Evolutionary conservation across 2,888 invertebrate genomes (phyloP), one percentile per base, ranked within the genome.

Genomic region (Tricholauxania praeusta): DNA sequence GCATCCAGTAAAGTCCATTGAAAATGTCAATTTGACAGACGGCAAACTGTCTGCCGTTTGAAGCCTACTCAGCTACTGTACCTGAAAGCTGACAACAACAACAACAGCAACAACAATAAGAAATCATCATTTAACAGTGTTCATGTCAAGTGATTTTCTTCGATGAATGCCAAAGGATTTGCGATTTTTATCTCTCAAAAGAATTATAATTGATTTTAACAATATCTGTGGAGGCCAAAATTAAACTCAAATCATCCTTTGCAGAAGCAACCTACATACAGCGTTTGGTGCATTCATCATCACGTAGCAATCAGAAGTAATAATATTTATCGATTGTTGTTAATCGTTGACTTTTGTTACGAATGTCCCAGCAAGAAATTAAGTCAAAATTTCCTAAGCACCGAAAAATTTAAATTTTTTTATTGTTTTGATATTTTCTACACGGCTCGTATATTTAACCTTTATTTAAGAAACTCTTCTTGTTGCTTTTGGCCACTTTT

Each of bases 11-110:
- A 51, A 19, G 53, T 63, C 51, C 62, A 53, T 53, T 63, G 52
- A 62, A 75, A 77, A 76, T 75, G 77, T 79, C 78, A 79, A 77
- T 75, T 76, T 78, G 77, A 79, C 77, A 79, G 79, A 79, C 57
- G 70, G 70, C 79, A 77, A 75, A 74, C 71, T 79, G 78, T 78
- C 79, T 76, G 76, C 79, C 74, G 74, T 73, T 78, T 75, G 73
- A 75, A 75, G 71, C 65, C 68, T 65, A 71, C 68, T 71, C 71
- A 60, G 73, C 75, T 75, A 73, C 75, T 73, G 75, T 75, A 62
- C 39, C 71, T 55, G 53, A n/a, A 47, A 39, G 15, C 32, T 15
- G 28, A 15, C 57, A 28, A 28, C 17, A 12, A 55, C 17, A n/a
- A n/a, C 28, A 28, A 28, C 28, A 55, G 55, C 55, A 57, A 12